These are phyloP conservation scores for Crotalus helleri DNA, from an alignment of 2,113 vertebrate species.

Conservation along the genomic window DNA sequence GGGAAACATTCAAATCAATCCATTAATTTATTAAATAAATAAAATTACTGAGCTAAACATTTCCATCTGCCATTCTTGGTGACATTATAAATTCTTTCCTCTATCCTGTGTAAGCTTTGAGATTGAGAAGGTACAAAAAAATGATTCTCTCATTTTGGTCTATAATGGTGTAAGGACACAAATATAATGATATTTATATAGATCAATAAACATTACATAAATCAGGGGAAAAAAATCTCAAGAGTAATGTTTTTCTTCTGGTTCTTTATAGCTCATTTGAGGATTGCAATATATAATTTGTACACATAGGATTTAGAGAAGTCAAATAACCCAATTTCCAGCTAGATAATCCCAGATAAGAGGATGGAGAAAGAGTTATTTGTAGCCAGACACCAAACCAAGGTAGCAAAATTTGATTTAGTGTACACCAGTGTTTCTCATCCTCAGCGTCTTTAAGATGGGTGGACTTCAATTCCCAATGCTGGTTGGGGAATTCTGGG, in stretches of 20 bases:
- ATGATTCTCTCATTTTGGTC: not conserved
- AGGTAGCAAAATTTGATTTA: not conserved
- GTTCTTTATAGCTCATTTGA: not conserved
- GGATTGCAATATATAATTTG: not conserved
- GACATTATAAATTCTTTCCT: not conserved
- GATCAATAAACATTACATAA: not conserved
- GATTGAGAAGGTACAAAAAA: not conserved
- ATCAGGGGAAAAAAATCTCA: not conserved
- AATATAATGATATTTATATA: not conserved
- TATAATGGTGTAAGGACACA: not conserved
- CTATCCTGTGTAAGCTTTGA: not conserved
- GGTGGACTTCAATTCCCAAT: not conserved
- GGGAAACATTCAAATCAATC: not conserved
- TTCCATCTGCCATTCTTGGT: not conserved
- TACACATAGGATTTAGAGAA: not conserved
- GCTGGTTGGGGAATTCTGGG: not conserved
- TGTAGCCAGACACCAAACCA: not conserved
- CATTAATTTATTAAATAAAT: not conserved
- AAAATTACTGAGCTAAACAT: not conserved
- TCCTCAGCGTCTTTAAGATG: not conserved
- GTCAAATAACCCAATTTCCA: not conserved
- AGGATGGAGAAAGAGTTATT: not conserved
- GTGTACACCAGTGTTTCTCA: not conserved
- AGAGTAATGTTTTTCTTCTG: not conserved
- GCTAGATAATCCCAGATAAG: not conserved